Evolutionary conservation across 1,140 invertebrate genomes (phyloP).

Genomic region (Armadillidium nasatum): DNA sequence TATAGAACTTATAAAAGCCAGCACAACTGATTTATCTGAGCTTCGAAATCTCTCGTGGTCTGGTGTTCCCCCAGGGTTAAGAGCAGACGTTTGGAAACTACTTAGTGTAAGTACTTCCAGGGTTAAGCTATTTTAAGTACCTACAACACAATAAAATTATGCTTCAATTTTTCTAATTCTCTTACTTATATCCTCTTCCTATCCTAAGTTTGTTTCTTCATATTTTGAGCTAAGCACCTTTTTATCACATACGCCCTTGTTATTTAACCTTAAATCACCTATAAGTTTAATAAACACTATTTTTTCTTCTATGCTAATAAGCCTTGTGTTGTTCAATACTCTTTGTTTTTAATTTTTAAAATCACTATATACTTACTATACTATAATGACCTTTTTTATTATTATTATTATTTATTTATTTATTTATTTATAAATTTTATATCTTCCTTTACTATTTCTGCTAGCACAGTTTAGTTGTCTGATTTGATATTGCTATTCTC

Average conservation of each 20-base stretch:
- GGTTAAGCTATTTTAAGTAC: not conserved
- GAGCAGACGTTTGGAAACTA: conserved; percentile 68
- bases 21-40: conserved; percentile 74
- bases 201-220: not conserved
- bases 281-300: no score
- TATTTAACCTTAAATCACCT: no score
- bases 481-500: no score
- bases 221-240: not conserved
- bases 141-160: not conserved
- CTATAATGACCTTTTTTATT: no score
- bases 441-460: no score
- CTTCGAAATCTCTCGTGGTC: conserved; percentile 90
- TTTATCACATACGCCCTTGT: not conserved
- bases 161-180: not conserved
- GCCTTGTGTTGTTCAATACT: no score
- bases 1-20: conserved; percentile 64
- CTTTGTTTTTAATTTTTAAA: no score
- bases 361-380: no score
- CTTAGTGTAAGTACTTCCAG: conserved; percentile 57
- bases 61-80: conserved; percentile 80
- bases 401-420: no score
- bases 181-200: not conserved
- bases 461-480: no score
- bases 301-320: no score
- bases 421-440: no score